phyloP scores from a whole-genome alignment of 2,113 vertebrate genomes.

The Tachycineta bicolor region DNA sequence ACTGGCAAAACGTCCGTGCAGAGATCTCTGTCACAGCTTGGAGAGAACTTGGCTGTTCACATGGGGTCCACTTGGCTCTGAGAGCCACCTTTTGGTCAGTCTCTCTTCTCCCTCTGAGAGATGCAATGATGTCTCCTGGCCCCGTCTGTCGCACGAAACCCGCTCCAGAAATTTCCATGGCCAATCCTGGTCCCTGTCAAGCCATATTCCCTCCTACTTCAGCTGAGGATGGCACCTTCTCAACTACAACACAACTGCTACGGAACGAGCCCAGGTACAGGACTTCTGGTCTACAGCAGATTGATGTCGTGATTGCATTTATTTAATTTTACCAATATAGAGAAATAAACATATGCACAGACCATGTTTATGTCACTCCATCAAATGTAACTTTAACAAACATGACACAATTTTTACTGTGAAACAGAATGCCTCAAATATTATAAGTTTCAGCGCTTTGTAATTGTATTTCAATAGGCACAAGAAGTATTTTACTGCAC shows the following conservation, averaged over 20 bases:
- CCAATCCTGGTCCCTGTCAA: rapidly evolving
- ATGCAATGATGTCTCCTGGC: neutral
- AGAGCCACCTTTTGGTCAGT: neutral
- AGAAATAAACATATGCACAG: constrained; percentile 36
- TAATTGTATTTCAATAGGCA: constrained; percentile 70
- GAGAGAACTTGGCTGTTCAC: neutral
- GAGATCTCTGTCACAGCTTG: neutral
- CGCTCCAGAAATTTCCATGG: neutral
- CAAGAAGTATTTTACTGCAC: constrained; percentile 58
- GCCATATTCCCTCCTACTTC: rapidly evolving
- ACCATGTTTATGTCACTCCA: constrained; percentile 51
- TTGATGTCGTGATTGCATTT: neutral
- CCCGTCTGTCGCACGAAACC: rapidly evolving
- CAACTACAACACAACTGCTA: neutral
- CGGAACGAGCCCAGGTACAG: neutral
- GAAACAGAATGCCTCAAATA: constrained; percentile 52
- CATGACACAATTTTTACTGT: constrained; percentile 31
- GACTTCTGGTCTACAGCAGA: neutral
- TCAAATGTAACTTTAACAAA: constrained; percentile 60
- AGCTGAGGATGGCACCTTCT: neutral
- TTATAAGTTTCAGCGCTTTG: constrained; percentile 55
- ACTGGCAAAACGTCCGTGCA: neutral
- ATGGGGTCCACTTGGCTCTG: neutral
- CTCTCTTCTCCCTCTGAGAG: neutral
- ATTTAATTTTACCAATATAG: neutral